Conservation (phyloP, 53 echinoderm and acorn worm genomes). For the Glandiceps talaboti region DNA sequence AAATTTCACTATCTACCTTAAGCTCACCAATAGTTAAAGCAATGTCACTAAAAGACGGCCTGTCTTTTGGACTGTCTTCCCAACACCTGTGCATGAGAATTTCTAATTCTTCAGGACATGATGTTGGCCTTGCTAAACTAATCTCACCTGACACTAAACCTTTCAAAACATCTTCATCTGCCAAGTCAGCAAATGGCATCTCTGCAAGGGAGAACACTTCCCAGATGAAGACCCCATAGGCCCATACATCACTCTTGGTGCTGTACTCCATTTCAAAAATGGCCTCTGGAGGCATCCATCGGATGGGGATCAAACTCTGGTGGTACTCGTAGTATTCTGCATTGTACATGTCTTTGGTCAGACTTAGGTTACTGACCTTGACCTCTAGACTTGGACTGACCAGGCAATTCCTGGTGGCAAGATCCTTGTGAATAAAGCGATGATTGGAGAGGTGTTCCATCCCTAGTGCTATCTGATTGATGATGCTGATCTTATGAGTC, state of each 20-base stretch:
- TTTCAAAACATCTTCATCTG: constrained; percentile 81
- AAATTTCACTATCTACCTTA: constrained; percentile 68
- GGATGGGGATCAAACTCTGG: constrained; percentile 86
- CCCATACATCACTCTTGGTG: constrained; percentile 97
- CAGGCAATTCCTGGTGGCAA: constrained; percentile 95
- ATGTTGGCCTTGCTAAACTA: constrained; percentile 54
- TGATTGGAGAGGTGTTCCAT: constrained; percentile 96
- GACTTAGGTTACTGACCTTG: constrained; percentile 82
- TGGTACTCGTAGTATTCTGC: constrained; percentile 95
- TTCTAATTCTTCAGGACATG: constrained; percentile 81
- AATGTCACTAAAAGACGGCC: constrained; percentile 75
- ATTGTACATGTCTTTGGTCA: constrained; percentile 87
- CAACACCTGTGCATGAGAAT: constrained; percentile 83
- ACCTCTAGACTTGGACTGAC: constrained; percentile 95
- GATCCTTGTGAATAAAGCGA: constrained; percentile 92
- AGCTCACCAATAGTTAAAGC: constrained; percentile 51
- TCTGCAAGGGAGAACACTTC: constrained; percentile 87
- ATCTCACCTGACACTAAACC: constrained; percentile 70
- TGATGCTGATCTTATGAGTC: constrained; percentile 79
- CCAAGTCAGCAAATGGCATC: constrained; percentile 61
- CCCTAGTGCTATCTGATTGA: constrained; percentile 86
- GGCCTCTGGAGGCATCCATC: constrained; percentile 98
- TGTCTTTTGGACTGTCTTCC: constrained; percentile 68
- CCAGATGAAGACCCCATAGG: constrained; percentile 88
- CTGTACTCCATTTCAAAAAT: constrained; percentile 93